A percentile compares a stretch with the other conserved stretches of the same genome.
phyloP scores from a whole-genome alignment of 2,797 vertebrate species.

The Gambelia wislizenii region DNA sequence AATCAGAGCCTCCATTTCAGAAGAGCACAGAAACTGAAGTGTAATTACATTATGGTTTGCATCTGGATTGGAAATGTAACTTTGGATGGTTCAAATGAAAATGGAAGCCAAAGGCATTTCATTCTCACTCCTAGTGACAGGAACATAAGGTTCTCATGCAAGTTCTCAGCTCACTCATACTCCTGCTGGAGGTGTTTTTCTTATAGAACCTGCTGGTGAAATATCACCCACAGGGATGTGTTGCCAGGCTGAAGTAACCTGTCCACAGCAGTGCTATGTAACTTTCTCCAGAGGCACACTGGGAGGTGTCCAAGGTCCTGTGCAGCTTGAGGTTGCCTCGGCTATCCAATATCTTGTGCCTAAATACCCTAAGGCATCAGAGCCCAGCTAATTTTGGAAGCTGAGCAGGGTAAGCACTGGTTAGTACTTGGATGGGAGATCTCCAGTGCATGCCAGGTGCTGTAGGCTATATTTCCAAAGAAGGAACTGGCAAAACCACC shows the following conservation, averaged over 20 bases:
- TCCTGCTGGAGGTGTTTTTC: not conserved
- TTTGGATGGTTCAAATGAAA: not conserved
- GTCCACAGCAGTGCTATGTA: no score
- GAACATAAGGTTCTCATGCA: not conserved
- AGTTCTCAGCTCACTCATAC: not conserved
- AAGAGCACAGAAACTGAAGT: not conserved
- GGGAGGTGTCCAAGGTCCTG: not conserved
- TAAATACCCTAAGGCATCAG: no score
- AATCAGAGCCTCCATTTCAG: not conserved
- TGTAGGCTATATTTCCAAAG: no score
- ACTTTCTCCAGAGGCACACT: not conserved
- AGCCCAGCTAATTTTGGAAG: no score
- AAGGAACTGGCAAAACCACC: no score
- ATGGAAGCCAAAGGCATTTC: not conserved
- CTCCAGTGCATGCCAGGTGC: no score
- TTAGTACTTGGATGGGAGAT: no score
- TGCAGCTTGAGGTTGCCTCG: not conserved
- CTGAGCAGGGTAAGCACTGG: no score
- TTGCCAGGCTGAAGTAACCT: not conserved
- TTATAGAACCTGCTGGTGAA: not conserved
- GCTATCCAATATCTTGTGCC: not conserved
- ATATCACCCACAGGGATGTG: no score
- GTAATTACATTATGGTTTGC: not conserved
- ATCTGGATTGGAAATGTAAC: not conserved
- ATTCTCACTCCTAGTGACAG: not conserved